Conservation (phyloP, 2,797 vertebrate species). For the Meriones psammophilus region DNA sequence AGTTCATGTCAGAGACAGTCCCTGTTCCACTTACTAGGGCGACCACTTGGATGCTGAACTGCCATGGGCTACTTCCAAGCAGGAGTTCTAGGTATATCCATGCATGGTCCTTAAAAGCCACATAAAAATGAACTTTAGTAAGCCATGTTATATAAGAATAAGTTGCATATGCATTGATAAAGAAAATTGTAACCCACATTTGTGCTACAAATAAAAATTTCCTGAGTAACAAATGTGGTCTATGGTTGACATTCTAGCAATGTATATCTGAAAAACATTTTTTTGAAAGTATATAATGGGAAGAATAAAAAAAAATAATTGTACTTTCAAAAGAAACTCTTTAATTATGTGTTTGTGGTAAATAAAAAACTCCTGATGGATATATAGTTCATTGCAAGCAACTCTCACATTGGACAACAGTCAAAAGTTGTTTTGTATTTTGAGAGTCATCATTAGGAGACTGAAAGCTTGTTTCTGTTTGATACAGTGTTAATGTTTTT, state of each 20-base stretch:
- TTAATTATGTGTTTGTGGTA: not conserved
- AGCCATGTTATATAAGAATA: not conserved
- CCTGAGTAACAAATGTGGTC: not conserved
- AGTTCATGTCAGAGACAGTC: too few species aligned
- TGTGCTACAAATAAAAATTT: not conserved
- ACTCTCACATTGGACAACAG: not conserved
- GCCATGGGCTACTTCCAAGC: too few species aligned
- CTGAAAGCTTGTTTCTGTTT: not conserved
- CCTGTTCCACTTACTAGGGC: too few species aligned
- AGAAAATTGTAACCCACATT: not conserved
- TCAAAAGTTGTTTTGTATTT: not conserved
- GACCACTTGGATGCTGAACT: too few species aligned
- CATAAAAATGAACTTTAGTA: not conserved
- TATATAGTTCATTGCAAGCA: not conserved
- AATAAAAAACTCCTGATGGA: not conserved
- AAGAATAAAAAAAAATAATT: not conserved
- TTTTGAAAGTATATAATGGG: not conserved
- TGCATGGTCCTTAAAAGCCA: not conserved
- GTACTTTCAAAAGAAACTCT: not conserved
- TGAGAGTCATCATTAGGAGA: not conserved
- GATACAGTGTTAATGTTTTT: constrained; percentile 15
- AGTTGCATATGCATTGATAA: not conserved
- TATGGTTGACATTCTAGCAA: not conserved
- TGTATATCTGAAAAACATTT: not conserved
- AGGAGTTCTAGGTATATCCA: too few species aligned